Evolutionary conservation across 2,113 vertebrate genomes (phyloP), one percentile per base, ranked within the genome.

Genomic region (Catharus minimus): DNA sequence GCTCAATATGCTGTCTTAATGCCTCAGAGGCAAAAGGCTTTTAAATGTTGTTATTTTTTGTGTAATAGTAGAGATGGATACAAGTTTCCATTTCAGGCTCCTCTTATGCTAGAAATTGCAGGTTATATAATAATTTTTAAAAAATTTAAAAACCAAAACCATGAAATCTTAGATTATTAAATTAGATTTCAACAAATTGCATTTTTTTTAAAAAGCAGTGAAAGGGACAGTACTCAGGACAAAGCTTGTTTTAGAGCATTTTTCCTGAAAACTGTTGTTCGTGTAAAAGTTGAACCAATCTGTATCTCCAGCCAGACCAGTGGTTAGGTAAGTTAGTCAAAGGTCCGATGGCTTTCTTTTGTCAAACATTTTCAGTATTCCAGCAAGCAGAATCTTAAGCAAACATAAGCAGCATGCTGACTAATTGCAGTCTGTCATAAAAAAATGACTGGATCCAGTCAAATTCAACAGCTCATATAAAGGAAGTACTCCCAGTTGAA

Each of bases 1-100:
- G 47, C 27, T 94, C 78, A 88, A 75, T 94, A 94, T 92, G 78
- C 89, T 89, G 32, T 47, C 52, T 82, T 78, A 84, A 72, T 88
- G 41, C 78, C 75, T 94, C 49, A 76, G 78, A 95, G 88, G 86
- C 32, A 79, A 88, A 93, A 88, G 30, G 12, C 47, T 87, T 56
- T 60, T 86, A 93, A 86, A 56, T 78, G 71, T 55, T 90, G 74
- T 47, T 89, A 50, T 79, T 95, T 61, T 94, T 89, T 94, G 39
- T 76, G 22, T 39, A 60, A 83, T 13, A 81, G 16, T 20, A 73
- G 14, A 81, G 43, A 22, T 44, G 64, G 39, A 22, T 52, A 57
- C 20, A 77, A 84, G 56, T 75, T 38, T 75, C 46, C 8, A 73
- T 89, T 79, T 89, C 82, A 86, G 58, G 22, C 11, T 92, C 33